Evolutionary conservation across 1,140 invertebrate species (phyloP).

Genomic region (Lutraria rhynchaena): DNA sequence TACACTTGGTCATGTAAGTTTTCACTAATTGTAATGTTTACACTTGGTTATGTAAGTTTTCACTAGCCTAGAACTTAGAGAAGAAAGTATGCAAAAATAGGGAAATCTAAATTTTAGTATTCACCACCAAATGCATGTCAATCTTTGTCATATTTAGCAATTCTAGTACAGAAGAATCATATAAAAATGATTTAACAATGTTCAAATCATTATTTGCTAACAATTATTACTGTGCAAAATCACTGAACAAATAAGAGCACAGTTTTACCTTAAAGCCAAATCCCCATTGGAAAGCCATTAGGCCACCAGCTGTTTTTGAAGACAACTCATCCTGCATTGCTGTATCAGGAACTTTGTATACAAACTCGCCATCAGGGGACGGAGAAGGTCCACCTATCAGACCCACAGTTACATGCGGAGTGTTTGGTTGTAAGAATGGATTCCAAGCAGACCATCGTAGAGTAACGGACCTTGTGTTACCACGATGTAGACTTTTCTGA

Average conservation of each 20-base stretch:
- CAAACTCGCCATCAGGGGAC: constrained; percentile 77
- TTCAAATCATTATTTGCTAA: too few relatives aligned
- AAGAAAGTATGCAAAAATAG: too few relatives aligned
- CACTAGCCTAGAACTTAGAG: too few relatives aligned
- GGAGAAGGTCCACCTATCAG: constrained; percentile 71
- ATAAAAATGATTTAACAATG: too few relatives aligned
- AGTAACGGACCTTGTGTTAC: constrained; percentile 71
- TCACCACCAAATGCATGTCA: too few relatives aligned
- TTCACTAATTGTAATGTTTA: too few relatives aligned
- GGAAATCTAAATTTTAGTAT: too few relatives aligned
- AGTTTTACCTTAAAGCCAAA: constrained; percentile 65
- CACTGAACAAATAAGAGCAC: background rate
- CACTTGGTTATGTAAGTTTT: too few relatives aligned
- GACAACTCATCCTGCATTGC: constrained; percentile 75
- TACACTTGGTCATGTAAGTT: too few relatives aligned
- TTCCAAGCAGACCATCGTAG: constrained; percentile 80
- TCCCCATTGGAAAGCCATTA: constrained; percentile 72
- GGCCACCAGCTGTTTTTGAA: constrained; percentile 71
- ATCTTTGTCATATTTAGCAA: too few relatives aligned
- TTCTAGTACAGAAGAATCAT: too few relatives aligned
- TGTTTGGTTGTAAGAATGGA: constrained; percentile 73
- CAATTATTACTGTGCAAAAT: too few relatives aligned
- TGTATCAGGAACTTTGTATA: constrained; percentile 76
- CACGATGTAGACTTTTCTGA: constrained; percentile 62
- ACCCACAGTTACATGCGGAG: constrained; percentile 66